Percentiles rank a stretch among this genome's conserved stretches.
These are phyloP conservation scores for Lucilia cuprina DNA, from an alignment of 1,140 invertebrate species.

Conservation along the genomic window DNA sequence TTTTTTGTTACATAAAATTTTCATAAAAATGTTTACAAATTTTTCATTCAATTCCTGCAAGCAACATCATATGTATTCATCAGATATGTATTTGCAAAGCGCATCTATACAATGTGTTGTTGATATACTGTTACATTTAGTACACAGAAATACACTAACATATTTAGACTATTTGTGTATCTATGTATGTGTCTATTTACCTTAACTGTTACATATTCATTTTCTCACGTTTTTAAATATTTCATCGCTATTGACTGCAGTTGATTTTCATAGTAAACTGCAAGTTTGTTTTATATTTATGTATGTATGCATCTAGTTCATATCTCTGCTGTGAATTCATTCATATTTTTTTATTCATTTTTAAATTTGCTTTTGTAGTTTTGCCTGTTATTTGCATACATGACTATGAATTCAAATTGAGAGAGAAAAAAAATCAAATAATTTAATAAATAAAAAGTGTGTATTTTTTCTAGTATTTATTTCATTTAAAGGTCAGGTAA, in stretches of 20 bases:
- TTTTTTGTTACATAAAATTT: background rate
- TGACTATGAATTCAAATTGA: background rate
- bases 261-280: background rate
- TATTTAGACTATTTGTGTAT: too few species aligned
- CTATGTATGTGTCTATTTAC: too few species aligned
- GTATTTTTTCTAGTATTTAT: background rate
- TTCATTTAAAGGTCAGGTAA: background rate
- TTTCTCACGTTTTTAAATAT: background rate
- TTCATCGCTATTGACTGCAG: background rate
- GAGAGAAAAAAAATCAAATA: background rate
- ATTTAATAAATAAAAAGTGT: background rate
- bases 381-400: too few species aligned
- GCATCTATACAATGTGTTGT: background rate
- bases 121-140: background rate
- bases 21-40: background rate
- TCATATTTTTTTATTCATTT: too few species aligned
- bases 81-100: background rate
- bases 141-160: too few species aligned
- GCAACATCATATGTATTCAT: background rate
- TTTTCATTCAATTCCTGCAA: background rate
- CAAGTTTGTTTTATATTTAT: background rate
- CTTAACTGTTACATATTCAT: background rate
- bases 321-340: too few species aligned
- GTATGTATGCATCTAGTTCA: background rate
- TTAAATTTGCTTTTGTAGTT: too few species aligned